Base-by-base conservation (phyloP, 2,113 vertebrate genomes). In the Melanostigma gelatinosum region DNA sequence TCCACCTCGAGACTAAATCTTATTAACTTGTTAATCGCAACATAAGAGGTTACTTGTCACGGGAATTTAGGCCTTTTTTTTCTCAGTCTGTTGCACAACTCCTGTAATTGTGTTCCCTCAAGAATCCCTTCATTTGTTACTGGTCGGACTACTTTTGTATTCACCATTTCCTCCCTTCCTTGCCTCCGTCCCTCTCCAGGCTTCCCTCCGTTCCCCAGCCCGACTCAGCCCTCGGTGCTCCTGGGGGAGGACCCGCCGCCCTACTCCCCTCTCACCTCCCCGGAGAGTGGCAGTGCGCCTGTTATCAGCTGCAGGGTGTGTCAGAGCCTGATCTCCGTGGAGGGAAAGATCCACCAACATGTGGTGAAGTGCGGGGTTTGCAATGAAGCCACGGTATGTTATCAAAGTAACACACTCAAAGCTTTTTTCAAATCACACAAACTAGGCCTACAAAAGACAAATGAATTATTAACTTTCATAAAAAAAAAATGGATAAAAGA, bases 331-430 rank as follows among this genome's bases (percentile, higher is more conserved):
- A 97, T 98, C 93, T 97, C 96, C 6, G 96, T 97, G 84, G 97
- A 98, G 92, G 97, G 96, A n/a, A 97, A 98, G 94, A 96, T 97
- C 94, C 97, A 98, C 91, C 97, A 98, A 86, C 97, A 98, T 4
- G 97, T 98, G 83, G 97, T 97, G 71, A 97, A 98, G 89, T 97
- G 97, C 79, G 96, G 96, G 1, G 95, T 97, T 86, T 98, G 97
- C 93, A 98, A 98, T 61, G 97, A 98, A 92, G 97, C 97, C 46
- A 98, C 97, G 73, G 97, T 98, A 91, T 58, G 95, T 86, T 70
- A 58, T 2, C 20, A 8, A 8, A 55, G n/a, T 32, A 46, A 46
- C 18, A 22, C 64, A 22, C 27, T n/a, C 6, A 50, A 8, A 22
- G 50, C 6, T 10, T n/a, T 54, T 10, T 10, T 3, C 15, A 48